phyloP scores from a whole-genome alignment of 2,113 vertebrate genomes.

The Eptesicus fuscus region DNA sequence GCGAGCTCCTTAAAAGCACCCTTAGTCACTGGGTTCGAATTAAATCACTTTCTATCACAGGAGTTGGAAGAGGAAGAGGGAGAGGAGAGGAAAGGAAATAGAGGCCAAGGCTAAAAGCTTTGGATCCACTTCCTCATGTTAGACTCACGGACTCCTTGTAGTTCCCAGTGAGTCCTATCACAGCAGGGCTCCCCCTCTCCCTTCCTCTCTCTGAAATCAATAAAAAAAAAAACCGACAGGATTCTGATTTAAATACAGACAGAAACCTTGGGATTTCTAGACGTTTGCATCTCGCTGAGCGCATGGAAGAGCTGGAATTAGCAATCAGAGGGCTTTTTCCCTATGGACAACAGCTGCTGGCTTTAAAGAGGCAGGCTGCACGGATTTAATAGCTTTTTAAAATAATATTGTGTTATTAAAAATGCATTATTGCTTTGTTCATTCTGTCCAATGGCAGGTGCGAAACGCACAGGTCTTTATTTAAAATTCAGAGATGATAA shows the following conservation, averaged over 20 bases:
- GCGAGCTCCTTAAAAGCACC: not conserved
- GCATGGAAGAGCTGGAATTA: not conserved
- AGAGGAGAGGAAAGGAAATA: not conserved
- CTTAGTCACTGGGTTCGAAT: not conserved
- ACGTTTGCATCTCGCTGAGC: not conserved
- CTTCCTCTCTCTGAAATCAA: too few species aligned
- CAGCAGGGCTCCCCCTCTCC: too few species aligned
- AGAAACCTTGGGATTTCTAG: not conserved
- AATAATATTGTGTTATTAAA: conserved; percentile 16
- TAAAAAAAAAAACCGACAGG: not conserved
- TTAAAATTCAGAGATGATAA: conserved; percentile 29
- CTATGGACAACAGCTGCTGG: not conserved
- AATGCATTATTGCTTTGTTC: conserved; percentile 23
- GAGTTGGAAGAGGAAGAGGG: not conserved
- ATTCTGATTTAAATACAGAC: conserved; percentile 5
- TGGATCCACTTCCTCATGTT: not conserved
- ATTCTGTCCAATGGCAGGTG: conserved; percentile 9
- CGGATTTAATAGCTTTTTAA: conserved; percentile 9
- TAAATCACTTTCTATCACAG: not conserved
- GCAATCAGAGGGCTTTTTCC: conserved; percentile 2
- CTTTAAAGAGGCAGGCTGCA: not conserved
- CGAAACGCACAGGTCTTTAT: conserved; percentile 24
- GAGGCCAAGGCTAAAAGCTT: not conserved
- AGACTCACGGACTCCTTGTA: not conserved
- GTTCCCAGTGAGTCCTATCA: not conserved